Conservation (phyloP, 2,113 vertebrate species). For the Sitta europaea region DNA sequence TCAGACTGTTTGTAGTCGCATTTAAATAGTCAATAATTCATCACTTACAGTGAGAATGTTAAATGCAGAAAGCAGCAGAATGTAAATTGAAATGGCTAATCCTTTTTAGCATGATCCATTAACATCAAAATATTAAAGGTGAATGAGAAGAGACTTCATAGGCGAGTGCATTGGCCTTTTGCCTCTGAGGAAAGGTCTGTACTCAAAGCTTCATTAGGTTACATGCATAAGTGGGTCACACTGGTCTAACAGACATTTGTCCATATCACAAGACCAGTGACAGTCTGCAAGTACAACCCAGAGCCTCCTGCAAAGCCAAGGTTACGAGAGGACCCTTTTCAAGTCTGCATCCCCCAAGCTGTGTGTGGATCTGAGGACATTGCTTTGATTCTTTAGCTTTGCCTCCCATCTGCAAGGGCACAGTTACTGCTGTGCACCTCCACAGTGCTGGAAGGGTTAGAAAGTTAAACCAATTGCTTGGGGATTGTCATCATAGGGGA, state of each 20-base stretch:
- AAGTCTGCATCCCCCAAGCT: too few species aligned
- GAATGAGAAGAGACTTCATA: constrained; percentile 15
- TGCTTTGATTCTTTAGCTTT: not conserved
- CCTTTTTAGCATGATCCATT: constrained; percentile 62
- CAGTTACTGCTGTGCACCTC: not conserved
- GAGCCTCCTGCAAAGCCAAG: not conserved
- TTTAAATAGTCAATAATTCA: constrained; percentile 66
- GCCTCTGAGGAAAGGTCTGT: constrained; percentile 7
- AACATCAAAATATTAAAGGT: constrained; percentile 59
- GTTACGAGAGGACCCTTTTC: not conserved
- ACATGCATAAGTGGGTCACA: not conserved
- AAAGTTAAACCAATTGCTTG: not conserved
- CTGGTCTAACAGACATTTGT: not conserved
- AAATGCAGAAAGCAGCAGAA: constrained; percentile 57
- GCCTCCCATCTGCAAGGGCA: not conserved
- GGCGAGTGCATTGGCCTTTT: not conserved
- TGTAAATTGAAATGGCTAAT: constrained; percentile 63
- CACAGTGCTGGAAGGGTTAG: not conserved
- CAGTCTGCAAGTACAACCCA: not conserved
- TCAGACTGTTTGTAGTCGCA: constrained; percentile 31
- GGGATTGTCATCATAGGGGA: not conserved
- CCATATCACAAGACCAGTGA: not conserved
- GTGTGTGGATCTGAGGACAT: fast-evolving
- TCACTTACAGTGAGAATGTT: constrained; percentile 21
- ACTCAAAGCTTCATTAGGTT: constrained; percentile 42